Base-by-base conservation (phyloP, 2,797 vertebrate species). In the Pangasius mekongensis region DNA sequence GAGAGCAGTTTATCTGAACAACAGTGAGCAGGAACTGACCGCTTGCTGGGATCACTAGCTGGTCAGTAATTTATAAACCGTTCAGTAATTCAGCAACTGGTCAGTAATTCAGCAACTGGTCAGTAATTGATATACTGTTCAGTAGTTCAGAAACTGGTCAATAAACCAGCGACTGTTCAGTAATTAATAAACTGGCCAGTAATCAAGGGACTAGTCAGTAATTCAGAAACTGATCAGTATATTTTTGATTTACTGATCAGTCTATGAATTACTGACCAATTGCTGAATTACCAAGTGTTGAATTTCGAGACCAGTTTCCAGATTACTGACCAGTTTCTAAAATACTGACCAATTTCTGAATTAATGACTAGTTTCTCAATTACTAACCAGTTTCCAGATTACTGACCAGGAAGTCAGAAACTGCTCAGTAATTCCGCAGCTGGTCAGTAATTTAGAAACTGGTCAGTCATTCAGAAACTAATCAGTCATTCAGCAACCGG, bases 1-100 rank as follows among this genome's bases (percentile, higher is more conserved):
- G 74, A 67, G 60, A 54, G 14, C 49, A 77, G 24, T 88, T 87
- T 87, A 86, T 78, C 56, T 69, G 7, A 67, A 30, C 16, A 49
- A 18, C 11, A 62, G 33, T 27, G 5, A 43, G 3, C 80, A 47
- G 39, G 81, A 83, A 83, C 39, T 64, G 22, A 43, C 39, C 0
- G 8, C 39, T 20, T 54, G 49, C 64, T 69, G 20, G n/a, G 64
- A 56, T 84, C 47, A 20, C 7, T 36, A 69, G 69, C 47, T 67
- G 18, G 64, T 22, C 16, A 69, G 47, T 69, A 66, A 30, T 83
- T 81, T 39, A 30, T 3, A 43, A n/a, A 47, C 58, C 8, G 2
- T 3, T 83, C 10, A 43, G 20, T 62, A 30, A 30, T 27, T 67
- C n/a, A 67, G 27, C 20, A 47, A 66, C 0, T n/a, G 7, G 14